Conservation (phyloP, 2,113 vertebrate genomes). For the Collichthys lucidus region DNA sequence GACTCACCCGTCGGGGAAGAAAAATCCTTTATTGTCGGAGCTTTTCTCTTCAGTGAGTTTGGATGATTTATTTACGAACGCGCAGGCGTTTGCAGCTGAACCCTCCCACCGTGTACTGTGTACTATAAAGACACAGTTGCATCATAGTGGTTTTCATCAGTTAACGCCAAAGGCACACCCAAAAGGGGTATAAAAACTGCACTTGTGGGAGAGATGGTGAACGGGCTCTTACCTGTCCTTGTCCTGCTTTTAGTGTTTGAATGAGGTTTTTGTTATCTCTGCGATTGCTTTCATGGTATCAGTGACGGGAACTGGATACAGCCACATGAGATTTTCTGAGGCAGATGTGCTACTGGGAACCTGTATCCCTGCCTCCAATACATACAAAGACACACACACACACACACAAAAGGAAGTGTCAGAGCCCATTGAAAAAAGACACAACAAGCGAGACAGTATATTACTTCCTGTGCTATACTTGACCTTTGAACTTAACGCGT, state of each 20-base stretch:
- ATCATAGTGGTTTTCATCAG: slow-evolving; percentile 69
- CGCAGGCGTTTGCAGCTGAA: slow-evolving; percentile 57
- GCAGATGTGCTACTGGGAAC: slow-evolving; percentile 65
- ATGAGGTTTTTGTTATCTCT: slow-evolving; percentile 68
- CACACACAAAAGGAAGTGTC: slow-evolving; percentile 57
- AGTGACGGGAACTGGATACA: slow-evolving; percentile 68
- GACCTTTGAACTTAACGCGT: slow-evolving; percentile 54
- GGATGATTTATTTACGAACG: slow-evolving; percentile 77
- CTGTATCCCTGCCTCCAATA: slow-evolving; percentile 45
- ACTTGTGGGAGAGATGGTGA: slow-evolving; percentile 53
- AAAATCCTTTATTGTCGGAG: slow-evolving; percentile 62
- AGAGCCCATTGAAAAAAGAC: slow-evolving; percentile 47
- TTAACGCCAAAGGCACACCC: slow-evolving; percentile 65
- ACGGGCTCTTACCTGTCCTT: slow-evolving; percentile 58
- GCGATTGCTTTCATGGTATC: slow-evolving; percentile 72
- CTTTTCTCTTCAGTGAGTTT: slow-evolving; percentile 66
- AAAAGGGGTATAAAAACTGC: slow-evolving; percentile 43
- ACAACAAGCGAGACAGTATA: slow-evolving; percentile 13
- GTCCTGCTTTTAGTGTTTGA: slow-evolving; percentile 60
- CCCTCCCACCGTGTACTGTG: slow-evolving; percentile 66
- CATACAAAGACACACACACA: slow-evolving; percentile 37
- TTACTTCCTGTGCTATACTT: slow-evolving; percentile 64
- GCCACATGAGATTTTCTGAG: slow-evolving; percentile 57
- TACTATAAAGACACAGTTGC: slow-evolving; percentile 73
- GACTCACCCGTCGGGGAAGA: slow-evolving; percentile 68